Evolutionary conservation across 1,140 invertebrate genomes (phyloP), one percentile per base, ranked within the genome.

Genomic region (Drosophila novamexicana): DNA sequence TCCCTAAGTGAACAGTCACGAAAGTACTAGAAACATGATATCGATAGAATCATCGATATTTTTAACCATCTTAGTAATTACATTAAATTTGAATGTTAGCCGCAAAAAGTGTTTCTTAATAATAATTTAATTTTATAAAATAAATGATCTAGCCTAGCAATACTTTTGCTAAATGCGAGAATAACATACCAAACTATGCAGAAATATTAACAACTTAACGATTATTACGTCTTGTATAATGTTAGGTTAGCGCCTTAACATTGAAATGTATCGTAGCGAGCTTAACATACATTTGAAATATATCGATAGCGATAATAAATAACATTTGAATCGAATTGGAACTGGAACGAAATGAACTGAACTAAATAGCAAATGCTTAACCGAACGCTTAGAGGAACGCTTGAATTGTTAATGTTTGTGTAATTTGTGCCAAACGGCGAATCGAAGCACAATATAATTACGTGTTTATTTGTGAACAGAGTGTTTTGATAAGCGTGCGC

Each of bases 381-480:
- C 53, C 49, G 37, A 74, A 54, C 57, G 58, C 45, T 50, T 53
- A 50, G 34, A 61, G 29, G 34, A 62, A 36, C 66, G 58, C 66
- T 52, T 69, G 57, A 16, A 50, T 75, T 47, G 39, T 49, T 71
- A 64, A 58, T 72, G 22, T 50, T 74, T 45, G 32, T 47, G 6
- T 37, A 56, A 70, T 39, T 75, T 52, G 39, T 64, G 72, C 34
- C 22, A 50, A 70, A 62, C 50, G 36, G 34, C 39, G 53, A 63
- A 29, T 29, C 22, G 22, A 29, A 29, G 4, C 39, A 6, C 49
- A 72, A 14, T 39, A n/a, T 16, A 65, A 54, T 52, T 54, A 54
- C 59, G 61, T 66, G 67, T 61, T 75, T 53, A 71, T 39, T 63
- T 75, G 32, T 49, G 42, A 52, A 14, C 50, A 42, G 70, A 64